phyloP scores from a whole-genome alignment of 2,797 vertebrate species.

The Sebastes wilsoni region DNA sequence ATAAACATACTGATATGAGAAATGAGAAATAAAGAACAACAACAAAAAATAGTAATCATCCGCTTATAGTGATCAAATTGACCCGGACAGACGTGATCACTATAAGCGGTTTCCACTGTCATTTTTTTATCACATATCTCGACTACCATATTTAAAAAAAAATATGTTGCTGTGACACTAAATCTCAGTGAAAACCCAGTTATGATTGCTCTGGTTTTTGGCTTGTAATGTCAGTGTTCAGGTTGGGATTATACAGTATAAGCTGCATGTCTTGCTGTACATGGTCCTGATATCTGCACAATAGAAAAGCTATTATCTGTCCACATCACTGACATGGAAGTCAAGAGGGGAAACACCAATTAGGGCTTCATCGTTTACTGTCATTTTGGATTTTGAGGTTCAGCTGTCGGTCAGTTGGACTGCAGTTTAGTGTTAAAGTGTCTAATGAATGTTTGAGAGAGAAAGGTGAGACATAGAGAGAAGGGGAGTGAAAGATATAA shows the following conservation, averaged over 20 bases:
- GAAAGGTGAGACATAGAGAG: neutral
- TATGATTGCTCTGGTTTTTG: constrained; percentile 2
- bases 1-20: neutral
- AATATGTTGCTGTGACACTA: neutral
- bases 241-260: neutral
- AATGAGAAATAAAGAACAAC: neutral
- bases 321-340: constrained; percentile 10
- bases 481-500: neutral
- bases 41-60: neutral
- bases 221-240: neutral
- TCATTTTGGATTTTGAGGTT: constrained; percentile 25
- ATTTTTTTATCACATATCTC: neutral
- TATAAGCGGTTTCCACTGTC: neutral
- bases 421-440: neutral
- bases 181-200: neutral
- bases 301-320: constrained; percentile 1
- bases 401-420: constrained; percentile 1
- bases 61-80: neutral
- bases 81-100: neutral
- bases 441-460: neutral
- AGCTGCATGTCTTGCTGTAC: neutral
- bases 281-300: constrained; percentile 25
- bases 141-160: neutral
- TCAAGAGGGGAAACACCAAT: neutral
- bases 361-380: constrained; percentile 1